phyloP scores from a whole-genome alignment of 1,140 invertebrate species.

The Arctopsyche grandis region DNA sequence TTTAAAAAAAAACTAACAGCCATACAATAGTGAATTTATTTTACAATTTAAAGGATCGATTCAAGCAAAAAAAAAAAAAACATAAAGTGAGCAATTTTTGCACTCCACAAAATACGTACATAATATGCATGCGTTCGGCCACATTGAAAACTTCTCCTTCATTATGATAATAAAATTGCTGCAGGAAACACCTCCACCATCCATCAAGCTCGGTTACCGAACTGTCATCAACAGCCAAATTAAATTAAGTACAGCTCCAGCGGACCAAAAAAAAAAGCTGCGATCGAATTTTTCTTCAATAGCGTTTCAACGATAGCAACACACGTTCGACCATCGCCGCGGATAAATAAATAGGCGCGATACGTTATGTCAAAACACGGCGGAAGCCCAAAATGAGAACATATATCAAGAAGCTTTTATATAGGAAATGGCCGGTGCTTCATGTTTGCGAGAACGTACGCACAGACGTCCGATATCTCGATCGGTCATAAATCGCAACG shows the following conservation, averaged over 20 bases:
- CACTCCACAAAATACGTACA: too few species aligned
- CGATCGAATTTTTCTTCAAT: too few species aligned
- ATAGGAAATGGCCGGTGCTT: conserved; percentile 1
- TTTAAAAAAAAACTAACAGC: too few species aligned
- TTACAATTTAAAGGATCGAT: too few species aligned
- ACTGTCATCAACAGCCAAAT: conserved; percentile 43
- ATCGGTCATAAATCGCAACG: too few species aligned
- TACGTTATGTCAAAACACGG: not conserved
- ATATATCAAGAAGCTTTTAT: conserved; percentile 4
- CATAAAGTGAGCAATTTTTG: not conserved
- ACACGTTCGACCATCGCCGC: too few species aligned
- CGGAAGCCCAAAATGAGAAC: not conserved
- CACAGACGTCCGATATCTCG: too few species aligned
- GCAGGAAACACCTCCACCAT: conserved; percentile 37
- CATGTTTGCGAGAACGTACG: not conserved
- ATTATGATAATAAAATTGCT: conserved; percentile 46
- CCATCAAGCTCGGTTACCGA: conserved; percentile 40
- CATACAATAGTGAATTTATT: too few species aligned
- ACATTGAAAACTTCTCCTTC: conserved; percentile 34
- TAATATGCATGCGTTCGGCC: too few species aligned
- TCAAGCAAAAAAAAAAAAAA: too few species aligned
- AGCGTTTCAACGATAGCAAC: too few species aligned
- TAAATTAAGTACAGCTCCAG: conserved; percentile 38
- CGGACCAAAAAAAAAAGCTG: not conserved
- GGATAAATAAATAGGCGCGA: too few species aligned